Evolutionary conservation across 2,888 invertebrate genomes (phyloP).

Genomic region (Chaetoderma sp.): DNA sequence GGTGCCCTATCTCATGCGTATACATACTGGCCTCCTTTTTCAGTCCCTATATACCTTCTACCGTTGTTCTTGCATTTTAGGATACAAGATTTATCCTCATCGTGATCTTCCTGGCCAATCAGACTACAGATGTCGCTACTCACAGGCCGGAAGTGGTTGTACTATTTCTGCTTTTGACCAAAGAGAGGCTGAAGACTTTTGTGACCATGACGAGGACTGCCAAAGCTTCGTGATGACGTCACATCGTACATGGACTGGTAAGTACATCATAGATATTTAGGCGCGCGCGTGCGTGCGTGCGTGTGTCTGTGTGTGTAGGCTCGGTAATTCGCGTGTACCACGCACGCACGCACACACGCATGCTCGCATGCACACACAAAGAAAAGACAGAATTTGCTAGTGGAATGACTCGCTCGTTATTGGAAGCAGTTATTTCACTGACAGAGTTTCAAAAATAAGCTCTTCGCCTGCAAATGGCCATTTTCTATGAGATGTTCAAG

Average conservation of each 20-base stretch:
- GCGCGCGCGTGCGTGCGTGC: neutral
- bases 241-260: slow-evolving; percentile 67
- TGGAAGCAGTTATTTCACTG: no score
- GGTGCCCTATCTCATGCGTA: no score
- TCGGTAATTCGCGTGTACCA: no score
- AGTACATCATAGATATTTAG: neutral
- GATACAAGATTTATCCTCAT: slow-evolving; percentile 36
- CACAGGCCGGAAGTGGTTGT: slow-evolving; percentile 61
- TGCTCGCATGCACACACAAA: neutral
- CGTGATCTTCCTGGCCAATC: slow-evolving; percentile 62
- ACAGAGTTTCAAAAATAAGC: no score
- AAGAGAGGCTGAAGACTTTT: slow-evolving; percentile 65
- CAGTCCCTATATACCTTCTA: no score
- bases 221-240: slow-evolving; percentile 62
- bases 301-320: neutral
- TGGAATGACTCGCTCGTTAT: no score
- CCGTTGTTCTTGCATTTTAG: no score
- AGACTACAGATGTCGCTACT: slow-evolving; percentile 67
- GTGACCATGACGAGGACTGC: slow-evolving; percentile 62
- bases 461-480: no score
- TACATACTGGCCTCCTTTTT: no score
- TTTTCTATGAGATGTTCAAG: no score
- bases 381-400: neutral
- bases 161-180: slow-evolving; percentile 66
- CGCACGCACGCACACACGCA: neutral